Evolutionary conservation across 2,888 invertebrate species (phyloP).

Genomic region (Trichacis sp.): DNA sequence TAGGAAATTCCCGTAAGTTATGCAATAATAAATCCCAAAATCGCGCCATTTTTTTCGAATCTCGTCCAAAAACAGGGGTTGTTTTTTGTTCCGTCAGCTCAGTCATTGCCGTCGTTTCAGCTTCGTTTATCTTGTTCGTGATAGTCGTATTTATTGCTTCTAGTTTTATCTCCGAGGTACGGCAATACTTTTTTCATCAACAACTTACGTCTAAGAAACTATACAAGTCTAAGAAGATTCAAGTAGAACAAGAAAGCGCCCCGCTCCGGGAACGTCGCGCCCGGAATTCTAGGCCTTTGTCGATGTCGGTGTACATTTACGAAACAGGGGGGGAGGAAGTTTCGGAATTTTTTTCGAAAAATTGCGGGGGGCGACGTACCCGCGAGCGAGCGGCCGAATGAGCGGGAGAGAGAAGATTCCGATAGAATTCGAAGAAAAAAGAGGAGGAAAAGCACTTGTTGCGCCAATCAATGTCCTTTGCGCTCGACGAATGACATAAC

Average conservation of each 20-base stretch:
- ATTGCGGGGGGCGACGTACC: neutral
- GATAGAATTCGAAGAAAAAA: slow-evolving; percentile 17
- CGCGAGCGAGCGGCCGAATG: neutral
- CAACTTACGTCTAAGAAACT: slow-evolving; percentile 27
- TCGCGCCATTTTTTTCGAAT: no score
- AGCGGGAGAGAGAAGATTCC: slow-evolving; percentile 14
- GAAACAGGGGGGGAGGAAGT: no score
- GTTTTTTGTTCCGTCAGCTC: slow-evolving; percentile 7
- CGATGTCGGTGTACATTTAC: no score
- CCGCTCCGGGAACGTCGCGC: neutral
- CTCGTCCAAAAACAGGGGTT: neutral
- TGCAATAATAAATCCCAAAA: no score
- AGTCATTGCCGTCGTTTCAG: slow-evolving; percentile 23
- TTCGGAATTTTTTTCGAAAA: slow-evolving; percentile 6
- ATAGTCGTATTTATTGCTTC: slow-evolving; percentile 36
- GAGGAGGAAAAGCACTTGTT: slow-evolving; percentile 36
- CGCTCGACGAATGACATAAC: slow-evolving; percentile 25
- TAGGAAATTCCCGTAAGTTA: no score
- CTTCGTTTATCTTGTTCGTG: slow-evolving; percentile 10
- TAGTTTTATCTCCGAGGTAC: slow-evolving; percentile 19
- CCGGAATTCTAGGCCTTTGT: slow-evolving; percentile 4
- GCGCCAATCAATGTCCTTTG: slow-evolving; percentile 41
- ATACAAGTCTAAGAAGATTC: slow-evolving; percentile 24
- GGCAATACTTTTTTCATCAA: slow-evolving; percentile 22
- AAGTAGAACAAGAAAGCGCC: slow-evolving; percentile 1